A percentile compares a stretch with the other conserved stretches of the same genome.
These are phyloP conservation scores for Parambassis ranga DNA, from an alignment of 2,797 vertebrate genomes.

Conservation along the genomic window DNA sequence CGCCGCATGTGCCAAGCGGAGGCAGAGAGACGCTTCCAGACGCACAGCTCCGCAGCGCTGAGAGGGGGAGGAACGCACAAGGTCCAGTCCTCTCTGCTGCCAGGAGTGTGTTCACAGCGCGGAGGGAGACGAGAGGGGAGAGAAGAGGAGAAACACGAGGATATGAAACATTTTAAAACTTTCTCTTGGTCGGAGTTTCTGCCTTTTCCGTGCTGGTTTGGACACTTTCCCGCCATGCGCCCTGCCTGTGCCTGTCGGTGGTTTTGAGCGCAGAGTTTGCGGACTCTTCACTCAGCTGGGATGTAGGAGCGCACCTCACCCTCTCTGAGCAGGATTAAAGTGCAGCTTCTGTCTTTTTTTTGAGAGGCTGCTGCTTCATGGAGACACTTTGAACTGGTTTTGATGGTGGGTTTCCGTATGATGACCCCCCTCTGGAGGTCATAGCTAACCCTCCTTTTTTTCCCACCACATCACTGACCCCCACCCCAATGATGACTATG, in stretches of 20 bases:
- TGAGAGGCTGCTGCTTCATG: not conserved
- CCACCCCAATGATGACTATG: conserved; percentile 84
- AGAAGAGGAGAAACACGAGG: not conserved
- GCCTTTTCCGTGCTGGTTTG: not conserved
- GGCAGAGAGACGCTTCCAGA: conserved; percentile 27
- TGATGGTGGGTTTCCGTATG: conserved; percentile 14
- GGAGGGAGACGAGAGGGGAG: not conserved
- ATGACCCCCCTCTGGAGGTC: conserved; percentile 55
- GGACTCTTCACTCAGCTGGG: conserved; percentile 31
- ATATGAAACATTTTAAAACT: conserved; percentile 1
- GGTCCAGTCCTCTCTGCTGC: conserved; percentile 4
- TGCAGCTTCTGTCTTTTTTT: not conserved
- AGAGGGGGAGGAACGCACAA: conserved; percentile 38
- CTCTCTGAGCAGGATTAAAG: not conserved
- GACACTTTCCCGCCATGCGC: not conserved
- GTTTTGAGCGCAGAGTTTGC: not conserved
- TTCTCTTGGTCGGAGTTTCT: not conserved
- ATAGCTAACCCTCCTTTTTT: conserved; percentile 34
- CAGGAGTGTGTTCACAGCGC: not conserved
- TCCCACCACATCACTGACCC: conserved; percentile 32
- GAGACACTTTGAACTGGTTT: not conserved
- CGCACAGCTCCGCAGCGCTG: conserved; percentile 40
- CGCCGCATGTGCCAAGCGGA: conserved; percentile 43
- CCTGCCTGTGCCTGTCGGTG: conserved; percentile 6
- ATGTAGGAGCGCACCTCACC: conserved; percentile 34